Evolutionary conservation across 2,888 invertebrate genomes (phyloP), one percentile per base, ranked within the genome.

Genomic region (Callinectes sapidus): DNA sequence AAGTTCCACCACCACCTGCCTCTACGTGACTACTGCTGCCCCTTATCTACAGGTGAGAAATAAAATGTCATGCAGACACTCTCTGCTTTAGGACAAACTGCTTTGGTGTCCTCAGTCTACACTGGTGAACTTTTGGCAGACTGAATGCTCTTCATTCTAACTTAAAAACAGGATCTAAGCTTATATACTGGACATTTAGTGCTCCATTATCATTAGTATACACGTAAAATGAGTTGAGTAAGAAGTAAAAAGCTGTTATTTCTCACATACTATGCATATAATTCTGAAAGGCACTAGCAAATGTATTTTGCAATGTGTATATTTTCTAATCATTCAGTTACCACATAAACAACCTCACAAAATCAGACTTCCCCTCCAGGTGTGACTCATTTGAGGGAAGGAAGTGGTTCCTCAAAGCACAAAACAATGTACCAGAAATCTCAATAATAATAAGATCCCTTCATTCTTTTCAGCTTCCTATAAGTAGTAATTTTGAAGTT

Each of bases 181-280:
- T 81, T 81, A 81, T 81, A 16, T 32, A 81, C 81, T 81, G 81
- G 81, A 81, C 81, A 81, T 81, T 81, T 81, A 81, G 81, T 81
- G 81, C 81, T 35, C 35, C 35, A 35, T 35, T 81, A 35, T 13
- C 35, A 81, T 81, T 81, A 81, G 35, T 16, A 81, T 81, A 81
- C 81, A 81, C 16, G 6, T 32, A 32, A 48, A 81, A 81, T 35
- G 35, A 81, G 81, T 81, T 81, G 35, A 81, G 35, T 81, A 81
- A 35, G 81, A 81, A 81, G 81, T 81, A 81, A 81, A 81, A 81
- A 81, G 35, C 81, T n/a, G n/a, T 28, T 71, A 71, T 71, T 28
- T 35, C 35, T 81, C 81, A 81, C 81, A 35, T 14, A 35, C 81
- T 81, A 77, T 77, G 81, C 81, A 81, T 81, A 81, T 35, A 35